phyloP scores from a whole-genome alignment of 1,140 invertebrate species.

The Tetranychus cinnabarinus region DNA sequence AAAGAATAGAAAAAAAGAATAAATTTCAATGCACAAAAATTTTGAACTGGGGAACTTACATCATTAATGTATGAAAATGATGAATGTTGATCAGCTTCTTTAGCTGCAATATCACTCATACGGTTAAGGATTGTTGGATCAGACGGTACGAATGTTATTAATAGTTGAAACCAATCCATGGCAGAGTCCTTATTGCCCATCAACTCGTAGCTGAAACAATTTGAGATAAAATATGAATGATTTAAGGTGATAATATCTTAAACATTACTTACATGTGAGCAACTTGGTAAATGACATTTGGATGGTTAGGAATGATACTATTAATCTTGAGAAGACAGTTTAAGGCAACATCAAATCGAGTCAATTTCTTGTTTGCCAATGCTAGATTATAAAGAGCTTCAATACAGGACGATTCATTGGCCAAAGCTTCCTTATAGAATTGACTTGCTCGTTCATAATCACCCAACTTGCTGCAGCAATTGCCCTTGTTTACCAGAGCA shows the following conservation, averaged over 20 bases:
- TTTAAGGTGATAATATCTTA: not conserved
- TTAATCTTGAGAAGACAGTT: conserved; percentile 61
- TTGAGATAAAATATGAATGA: too few species aligned
- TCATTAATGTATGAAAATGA: conserved; percentile 78
- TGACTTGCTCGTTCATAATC: conserved; percentile 49
- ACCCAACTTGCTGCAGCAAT: conserved; percentile 44
- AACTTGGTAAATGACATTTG: conserved; percentile 63
- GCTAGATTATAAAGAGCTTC: conserved; percentile 81
- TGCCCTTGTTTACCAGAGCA: conserved; percentile 69
- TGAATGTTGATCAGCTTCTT: conserved; percentile 62
- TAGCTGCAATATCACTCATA: conserved; percentile 60
- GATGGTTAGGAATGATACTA: conserved; percentile 44
- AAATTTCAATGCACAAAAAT: not conserved
- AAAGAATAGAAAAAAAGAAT: conserved; percentile 8
- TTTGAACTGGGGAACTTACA: conserved; percentile 25
- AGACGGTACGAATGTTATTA: conserved; percentile 53
- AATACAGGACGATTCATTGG: conserved; percentile 55
- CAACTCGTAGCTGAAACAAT: conserved; percentile 29
- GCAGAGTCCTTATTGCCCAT: conserved; percentile 50
- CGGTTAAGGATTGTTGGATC: conserved; percentile 58
- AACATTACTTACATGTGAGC: conserved; percentile 36
- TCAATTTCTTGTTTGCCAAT: conserved; percentile 41
- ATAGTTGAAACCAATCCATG: conserved; percentile 44
- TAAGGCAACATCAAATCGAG: conserved; percentile 43
- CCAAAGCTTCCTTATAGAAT: conserved; percentile 48